Conservation (phyloP, 2,888 invertebrate genomes). For the Diloba caeruleocephala region DNA sequence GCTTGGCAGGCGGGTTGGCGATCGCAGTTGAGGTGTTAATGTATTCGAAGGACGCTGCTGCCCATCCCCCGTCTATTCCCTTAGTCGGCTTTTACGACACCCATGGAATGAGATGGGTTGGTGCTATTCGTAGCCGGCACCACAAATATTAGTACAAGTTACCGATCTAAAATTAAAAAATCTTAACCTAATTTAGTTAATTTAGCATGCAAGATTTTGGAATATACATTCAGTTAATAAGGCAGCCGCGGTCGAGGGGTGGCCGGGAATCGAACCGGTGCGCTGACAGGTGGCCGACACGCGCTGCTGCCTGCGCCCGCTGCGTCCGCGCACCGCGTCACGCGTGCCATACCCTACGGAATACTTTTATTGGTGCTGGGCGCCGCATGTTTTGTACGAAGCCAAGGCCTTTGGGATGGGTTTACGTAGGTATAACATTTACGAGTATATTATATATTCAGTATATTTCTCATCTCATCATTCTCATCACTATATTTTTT, state of each 20-base stretch:
- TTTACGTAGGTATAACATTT: too few relatives aligned
- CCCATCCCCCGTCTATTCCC: too few relatives aligned
- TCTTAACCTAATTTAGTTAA: conserved; percentile 61
- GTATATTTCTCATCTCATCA: too few relatives aligned
- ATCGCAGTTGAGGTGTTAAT: too few relatives aligned
- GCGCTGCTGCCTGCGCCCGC: conserved; percentile 68
- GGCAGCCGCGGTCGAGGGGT: conserved; percentile 63
- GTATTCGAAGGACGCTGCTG: too few relatives aligned
- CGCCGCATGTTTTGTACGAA: conserved; percentile 21
- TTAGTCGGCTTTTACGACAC: too few relatives aligned
- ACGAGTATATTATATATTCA: too few relatives aligned
- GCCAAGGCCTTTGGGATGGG: conserved; percentile 4
- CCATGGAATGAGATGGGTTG: too few relatives aligned
- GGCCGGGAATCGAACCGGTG: conserved; percentile 70
- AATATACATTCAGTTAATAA: conserved; percentile 80
- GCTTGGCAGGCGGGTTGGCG: too few relatives aligned
- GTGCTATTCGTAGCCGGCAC: too few relatives aligned
- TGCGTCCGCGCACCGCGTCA: conserved; percentile 46
- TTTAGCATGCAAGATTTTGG: conserved; percentile 79
- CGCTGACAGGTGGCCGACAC: conserved; percentile 84
- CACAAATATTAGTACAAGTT: too few relatives aligned
- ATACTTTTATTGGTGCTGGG: conserved; percentile 28
- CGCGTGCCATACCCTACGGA: conserved; percentile 62
- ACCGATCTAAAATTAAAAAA: conserved; percentile 29
- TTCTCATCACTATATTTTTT: too few relatives aligned